Base-by-base conservation (phyloP, 2,797 vertebrate species). In the Merluccius polli region DNA sequence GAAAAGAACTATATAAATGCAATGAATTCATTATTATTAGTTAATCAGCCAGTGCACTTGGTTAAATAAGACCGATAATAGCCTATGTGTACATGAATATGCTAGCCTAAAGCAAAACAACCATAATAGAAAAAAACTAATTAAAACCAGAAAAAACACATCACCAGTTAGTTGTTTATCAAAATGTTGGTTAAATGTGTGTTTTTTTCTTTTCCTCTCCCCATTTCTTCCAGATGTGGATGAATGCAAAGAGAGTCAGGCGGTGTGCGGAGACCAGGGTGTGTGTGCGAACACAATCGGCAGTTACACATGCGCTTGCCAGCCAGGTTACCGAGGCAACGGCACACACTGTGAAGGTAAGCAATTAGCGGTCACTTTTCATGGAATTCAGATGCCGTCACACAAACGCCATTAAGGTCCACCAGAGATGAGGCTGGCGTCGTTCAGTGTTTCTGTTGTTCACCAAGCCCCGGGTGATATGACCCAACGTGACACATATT, bases 281-380 rank as follows among this genome's bases (percentile, higher is more conserved):
- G 85, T 92, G 85, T 95, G 95, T 85, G 89, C 93, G 76, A 95
- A 95, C 87, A 91, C 91, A 0, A 81, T 92, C 0, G 94, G 95
- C 71, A 94, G 94, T 86, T 95, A 93, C 83, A 87, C 90, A 82
- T 95, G 95, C 82, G 90, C 92, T 78, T 95, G 95, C 82, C 89
- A 52, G 73, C 84, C 74, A 2, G 95, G 95, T 87, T 95, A 94
- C 92, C 91, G 75, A 31, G 95, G 94, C 81, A 95, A 95, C 82
- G 94, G 95, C 87, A 93, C 93, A 80, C 89, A 94, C 89, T 95
- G 95, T 32, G 91, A 94, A 91, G 95, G 94, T 95, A 85, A 86
- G 84, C 79, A 65, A 65, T 65, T 65, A 27, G 59, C 59, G 59
- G n/a, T 27, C n/a, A 13, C 24, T 65, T n/a, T 59, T 59, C 21